phyloP scores from a whole-genome alignment of 2,888 invertebrate genomes.

The Aphodius granarius region DNA sequence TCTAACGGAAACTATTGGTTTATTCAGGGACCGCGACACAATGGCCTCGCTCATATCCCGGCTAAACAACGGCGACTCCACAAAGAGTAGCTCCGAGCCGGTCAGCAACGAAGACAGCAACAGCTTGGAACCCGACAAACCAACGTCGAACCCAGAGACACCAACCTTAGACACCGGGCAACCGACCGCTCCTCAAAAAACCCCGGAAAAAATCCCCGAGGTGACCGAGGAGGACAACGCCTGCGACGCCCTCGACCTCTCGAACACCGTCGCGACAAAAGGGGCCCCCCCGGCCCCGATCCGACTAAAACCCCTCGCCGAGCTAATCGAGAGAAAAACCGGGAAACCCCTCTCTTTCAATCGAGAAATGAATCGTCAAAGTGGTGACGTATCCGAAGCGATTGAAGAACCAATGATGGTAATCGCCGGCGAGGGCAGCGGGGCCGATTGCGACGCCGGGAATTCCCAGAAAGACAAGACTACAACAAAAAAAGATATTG shows the following conservation, averaged over 20 bases:
- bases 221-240: slow-evolving; percentile 7
- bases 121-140: slow-evolving; percentile 61
- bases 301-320: slow-evolving; percentile 24
- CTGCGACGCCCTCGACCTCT: slow-evolving; percentile 18
- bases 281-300: slow-evolving; percentile 13
- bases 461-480: slow-evolving; percentile 51
- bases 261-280: neutral
- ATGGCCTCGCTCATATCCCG: slow-evolving; percentile 77
- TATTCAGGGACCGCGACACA: slow-evolving; percentile 64
- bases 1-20: too few species aligned
- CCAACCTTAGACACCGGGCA: slow-evolving; percentile 61
- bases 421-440: slow-evolving; percentile 73
- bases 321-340: slow-evolving; percentile 34
- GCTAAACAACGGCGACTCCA: slow-evolving; percentile 70
- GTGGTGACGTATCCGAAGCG: slow-evolving; percentile 63
- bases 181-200: slow-evolving; percentile 38
- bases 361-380: slow-evolving; percentile 52
- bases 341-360: neutral
- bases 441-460: slow-evolving; percentile 73
- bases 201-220: neutral
- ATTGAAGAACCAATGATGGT: slow-evolving; percentile 73
- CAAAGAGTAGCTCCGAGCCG: slow-evolving; percentile 60
- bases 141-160: slow-evolving; percentile 58
- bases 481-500: slow-evolving; percentile 20
- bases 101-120: slow-evolving; percentile 68